A percentile compares a stretch with the other conserved stretches of the same genome.
These are phyloP conservation scores for Diadumene lineata DNA, from an alignment of 92 coral and sea anemone species.

Conservation along the genomic window DNA sequence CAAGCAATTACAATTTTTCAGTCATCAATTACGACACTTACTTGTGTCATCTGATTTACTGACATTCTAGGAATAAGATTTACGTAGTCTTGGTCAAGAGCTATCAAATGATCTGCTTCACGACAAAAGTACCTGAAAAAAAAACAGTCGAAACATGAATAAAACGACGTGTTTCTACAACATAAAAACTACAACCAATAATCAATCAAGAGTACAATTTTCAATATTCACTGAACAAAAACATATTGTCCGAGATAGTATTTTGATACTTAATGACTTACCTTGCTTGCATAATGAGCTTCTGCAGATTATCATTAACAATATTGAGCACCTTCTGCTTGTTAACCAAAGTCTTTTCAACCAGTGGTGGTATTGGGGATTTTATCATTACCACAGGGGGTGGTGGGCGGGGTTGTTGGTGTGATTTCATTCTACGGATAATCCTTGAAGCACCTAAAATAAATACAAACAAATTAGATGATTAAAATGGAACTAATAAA, in stretches of 20 bases:
- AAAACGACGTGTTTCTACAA: background rate
- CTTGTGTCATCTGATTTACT: conserved; percentile 81
- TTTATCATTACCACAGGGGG: conserved; percentile 74
- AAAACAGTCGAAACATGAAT: background rate
- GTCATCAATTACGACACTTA: conserved; percentile 22
- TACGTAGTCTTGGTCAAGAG: conserved; percentile 80
- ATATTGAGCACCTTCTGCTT: conserved; percentile 74
- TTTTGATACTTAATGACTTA: conserved; percentile 16
- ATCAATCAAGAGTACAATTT: too few species aligned
- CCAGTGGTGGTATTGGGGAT: conserved; percentile 78
- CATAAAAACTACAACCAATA: too few species aligned
- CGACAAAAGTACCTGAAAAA: conserved; percentile 66
- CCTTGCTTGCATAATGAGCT: conserved; percentile 83
- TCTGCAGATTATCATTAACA: conserved; percentile 71
- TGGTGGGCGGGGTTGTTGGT: conserved; percentile 72
- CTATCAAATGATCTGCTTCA: conserved; percentile 66
- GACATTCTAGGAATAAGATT: conserved; percentile 69
- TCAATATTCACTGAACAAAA: too few species aligned
- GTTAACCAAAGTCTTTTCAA: conserved; percentile 74
- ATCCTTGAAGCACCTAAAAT: conserved; percentile 70
- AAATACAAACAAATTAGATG: background rate
- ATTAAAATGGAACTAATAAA: too few species aligned
- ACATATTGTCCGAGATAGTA: too few species aligned
- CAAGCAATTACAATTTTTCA: background rate
- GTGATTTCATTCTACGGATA: conserved; percentile 69